A percentile compares a stretch with the other conserved stretches of the same genome.
These are phyloP conservation scores for Aplochiton taeniatus DNA, from an alignment of 2,797 vertebrate species.

Conservation along the genomic window DNA sequence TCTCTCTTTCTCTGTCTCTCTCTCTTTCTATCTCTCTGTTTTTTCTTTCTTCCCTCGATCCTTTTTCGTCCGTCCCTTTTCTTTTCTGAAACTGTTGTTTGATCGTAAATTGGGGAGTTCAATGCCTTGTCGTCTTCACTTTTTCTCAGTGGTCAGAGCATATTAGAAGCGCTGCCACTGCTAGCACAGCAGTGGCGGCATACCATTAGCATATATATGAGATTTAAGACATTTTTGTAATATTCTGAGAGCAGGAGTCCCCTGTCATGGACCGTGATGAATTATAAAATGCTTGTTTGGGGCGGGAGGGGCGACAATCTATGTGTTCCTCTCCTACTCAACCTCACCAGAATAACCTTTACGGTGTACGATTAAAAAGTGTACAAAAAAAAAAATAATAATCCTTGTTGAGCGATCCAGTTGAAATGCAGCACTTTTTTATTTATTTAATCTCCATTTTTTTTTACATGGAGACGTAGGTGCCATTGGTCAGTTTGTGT, in stretches of 20 bases:
- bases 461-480: no score
- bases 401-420: conserved; percentile 56
- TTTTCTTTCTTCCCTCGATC: conserved; percentile 64
- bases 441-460: no score
- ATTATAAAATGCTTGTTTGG: conserved; percentile 99
- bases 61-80: conserved; percentile 10
- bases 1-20: neutral
- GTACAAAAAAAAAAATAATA: conserved; percentile 27
- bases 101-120: conserved; percentile 96
- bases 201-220: conserved; percentile 99
- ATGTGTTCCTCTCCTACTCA: conserved; percentile 63
- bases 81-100: conserved; percentile 86
- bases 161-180: conserved; percentile 95
- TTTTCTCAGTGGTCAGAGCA: conserved; percentile 94
- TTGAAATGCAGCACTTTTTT: conserved; percentile 30
- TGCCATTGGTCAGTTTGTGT: no score
- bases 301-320: conserved; percentile 69
- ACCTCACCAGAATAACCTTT: conserved; percentile 73
- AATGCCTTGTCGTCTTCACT: conserved; percentile 96
- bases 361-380: conserved; percentile 34
- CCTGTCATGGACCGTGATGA: conserved; percentile 99
- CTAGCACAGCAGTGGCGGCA: conserved; percentile 89
- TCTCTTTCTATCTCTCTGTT: conserved; percentile 10
- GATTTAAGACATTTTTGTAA: conserved; percentile 99
- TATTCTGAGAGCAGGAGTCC: conserved; percentile 99